phyloP scores from a whole-genome alignment of 2,113 vertebrate genomes.

The Picathartes gymnocephalus region DNA sequence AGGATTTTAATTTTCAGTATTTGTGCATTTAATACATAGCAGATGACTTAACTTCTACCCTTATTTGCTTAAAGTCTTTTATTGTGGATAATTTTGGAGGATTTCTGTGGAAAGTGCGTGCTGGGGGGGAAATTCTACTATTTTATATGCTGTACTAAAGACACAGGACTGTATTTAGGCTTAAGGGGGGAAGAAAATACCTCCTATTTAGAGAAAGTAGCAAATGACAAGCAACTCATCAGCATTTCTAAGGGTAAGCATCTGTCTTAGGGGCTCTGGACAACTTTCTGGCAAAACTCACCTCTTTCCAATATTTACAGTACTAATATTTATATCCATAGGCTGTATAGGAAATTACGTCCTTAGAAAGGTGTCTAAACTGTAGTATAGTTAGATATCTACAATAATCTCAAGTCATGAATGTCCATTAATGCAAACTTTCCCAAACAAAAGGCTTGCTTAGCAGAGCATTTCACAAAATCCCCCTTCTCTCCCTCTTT shows the following conservation, averaged over 20 bases:
- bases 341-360: background rate
- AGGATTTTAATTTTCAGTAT: conserved; percentile 4
- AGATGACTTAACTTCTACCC: background rate
- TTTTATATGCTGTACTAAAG: background rate
- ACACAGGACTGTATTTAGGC: background rate
- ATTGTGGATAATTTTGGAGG: background rate
- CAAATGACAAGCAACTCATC: background rate
- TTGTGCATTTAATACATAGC: background rate
- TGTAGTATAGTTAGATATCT: background rate
- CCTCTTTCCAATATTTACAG: background rate
- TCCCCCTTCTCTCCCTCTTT: background rate
- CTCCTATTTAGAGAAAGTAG: background rate
- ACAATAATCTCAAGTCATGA: background rate
- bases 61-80: background rate
- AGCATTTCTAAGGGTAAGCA: background rate
- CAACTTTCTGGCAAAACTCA: background rate
- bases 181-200: background rate
- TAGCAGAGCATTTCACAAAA: background rate
- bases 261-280: background rate
- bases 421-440: background rate
- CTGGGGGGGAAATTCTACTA: background rate
- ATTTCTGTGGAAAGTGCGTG: background rate
- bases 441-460: background rate
- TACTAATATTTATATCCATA: background rate
- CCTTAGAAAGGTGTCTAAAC: background rate